Percentiles rank a stretch among this genome's conserved stretches.
These are phyloP conservation scores for Atlantisia rogersi DNA, from an alignment of 2,113 vertebrate species.

Conservation along the genomic window DNA sequence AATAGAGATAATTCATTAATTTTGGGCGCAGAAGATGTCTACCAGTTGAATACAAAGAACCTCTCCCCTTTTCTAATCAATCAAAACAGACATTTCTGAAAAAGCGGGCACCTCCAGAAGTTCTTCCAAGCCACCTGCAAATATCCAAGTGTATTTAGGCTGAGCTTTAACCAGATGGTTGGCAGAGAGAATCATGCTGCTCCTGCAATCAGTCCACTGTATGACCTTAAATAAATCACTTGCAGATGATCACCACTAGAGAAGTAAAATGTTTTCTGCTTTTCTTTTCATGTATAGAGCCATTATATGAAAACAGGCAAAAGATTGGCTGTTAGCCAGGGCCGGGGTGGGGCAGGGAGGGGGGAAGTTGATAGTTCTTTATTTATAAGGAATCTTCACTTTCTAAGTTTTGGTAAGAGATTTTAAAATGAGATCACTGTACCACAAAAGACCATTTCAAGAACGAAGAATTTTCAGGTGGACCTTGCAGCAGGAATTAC, in stretches of 20 bases:
- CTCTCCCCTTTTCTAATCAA: not conserved
- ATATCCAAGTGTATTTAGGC: not conserved
- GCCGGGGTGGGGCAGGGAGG: too few relatives aligned
- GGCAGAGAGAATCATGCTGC: not conserved
- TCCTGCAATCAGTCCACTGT: not conserved
- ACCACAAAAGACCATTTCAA: not conserved
- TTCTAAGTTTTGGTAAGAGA: not conserved
- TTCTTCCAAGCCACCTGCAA: not conserved
- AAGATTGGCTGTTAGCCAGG: not conserved
- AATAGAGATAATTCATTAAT: not conserved
- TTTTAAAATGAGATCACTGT: not conserved
- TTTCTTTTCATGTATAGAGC: not conserved
- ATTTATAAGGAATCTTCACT: not conserved
- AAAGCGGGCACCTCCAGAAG: not conserved
- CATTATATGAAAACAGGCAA: not conserved
- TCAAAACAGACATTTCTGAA: not conserved
- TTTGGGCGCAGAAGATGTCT: not conserved
- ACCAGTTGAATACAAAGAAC: not conserved
- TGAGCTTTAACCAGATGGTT: not conserved
- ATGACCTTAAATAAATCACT: conserved; percentile 19
- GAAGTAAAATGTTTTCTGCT: not conserved
- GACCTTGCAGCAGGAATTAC: not conserved
- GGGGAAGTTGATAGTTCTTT: not conserved
- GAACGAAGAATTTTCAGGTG: not conserved
- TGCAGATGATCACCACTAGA: not conserved